A percentile compares a stretch with the other conserved stretches of the same genome.
Evolutionary conservation across 2,113 vertebrate species (phyloP).

Genomic region (Grantiella picta): DNA sequence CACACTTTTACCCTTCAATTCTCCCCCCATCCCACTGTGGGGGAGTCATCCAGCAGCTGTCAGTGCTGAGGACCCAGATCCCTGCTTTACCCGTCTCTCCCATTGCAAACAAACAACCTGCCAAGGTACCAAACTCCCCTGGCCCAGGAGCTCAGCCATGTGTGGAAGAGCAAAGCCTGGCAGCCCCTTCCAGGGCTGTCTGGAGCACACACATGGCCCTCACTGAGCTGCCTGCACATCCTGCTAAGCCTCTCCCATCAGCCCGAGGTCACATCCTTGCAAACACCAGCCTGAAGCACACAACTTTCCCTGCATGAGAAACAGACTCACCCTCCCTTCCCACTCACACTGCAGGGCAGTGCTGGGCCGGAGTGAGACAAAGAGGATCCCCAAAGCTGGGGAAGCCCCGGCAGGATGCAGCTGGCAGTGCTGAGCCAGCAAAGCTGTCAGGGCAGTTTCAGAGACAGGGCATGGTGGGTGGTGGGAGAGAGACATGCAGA

Average conservation of each 20-base stretch:
- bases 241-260: neutral
- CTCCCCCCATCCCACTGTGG: neutral
- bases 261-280: neutral
- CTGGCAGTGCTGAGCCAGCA: neutral
- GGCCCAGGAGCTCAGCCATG: neutral
- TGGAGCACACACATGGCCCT: neutral
- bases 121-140: neutral
- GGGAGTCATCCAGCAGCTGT: neutral
- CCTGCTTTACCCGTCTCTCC: neutral
- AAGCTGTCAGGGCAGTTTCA: neutral
- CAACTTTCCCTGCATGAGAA: neutral
- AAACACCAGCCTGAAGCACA: neutral
- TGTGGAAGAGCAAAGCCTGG: neutral
- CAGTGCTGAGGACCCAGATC: neutral
- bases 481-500: neutral
- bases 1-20: neutral
- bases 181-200: neutral
- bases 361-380: neutral
- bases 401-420: rapidly evolving
- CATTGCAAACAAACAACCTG: neutral
- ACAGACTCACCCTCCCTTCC: neutral
- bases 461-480: too few relatives aligned
- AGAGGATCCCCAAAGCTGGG: neutral
- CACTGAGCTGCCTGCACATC: neutral
- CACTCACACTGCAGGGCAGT: neutral